Evolutionary conservation across 2,888 invertebrate genomes (phyloP).

Genomic region (Agelastica alni): DNA sequence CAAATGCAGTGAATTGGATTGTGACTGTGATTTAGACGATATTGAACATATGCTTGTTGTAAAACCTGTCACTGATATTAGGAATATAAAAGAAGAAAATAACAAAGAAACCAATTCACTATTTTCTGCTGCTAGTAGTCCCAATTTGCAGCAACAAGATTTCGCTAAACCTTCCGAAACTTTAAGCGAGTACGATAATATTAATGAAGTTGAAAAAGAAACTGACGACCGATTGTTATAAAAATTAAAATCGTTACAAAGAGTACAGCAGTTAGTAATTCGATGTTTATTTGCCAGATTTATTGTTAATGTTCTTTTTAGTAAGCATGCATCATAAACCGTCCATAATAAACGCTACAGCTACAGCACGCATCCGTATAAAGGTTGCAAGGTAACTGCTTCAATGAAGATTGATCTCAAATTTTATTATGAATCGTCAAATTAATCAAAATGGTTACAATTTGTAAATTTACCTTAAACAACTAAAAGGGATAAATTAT

Average conservation of each 20-base stretch:
- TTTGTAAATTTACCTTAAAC: no score
- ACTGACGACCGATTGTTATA: neutral
- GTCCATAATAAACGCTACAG: no score
- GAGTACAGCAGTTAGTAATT: neutral
- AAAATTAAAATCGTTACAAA: no score
- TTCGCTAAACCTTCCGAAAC: constrained; percentile 29
- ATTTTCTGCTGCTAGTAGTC: constrained; percentile 17
- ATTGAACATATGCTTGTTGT: constrained; percentile 49
- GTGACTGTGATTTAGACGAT: constrained; percentile 63
- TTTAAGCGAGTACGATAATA: constrained; percentile 41
- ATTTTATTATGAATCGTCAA: no score
- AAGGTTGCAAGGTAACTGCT: no score
- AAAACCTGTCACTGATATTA: constrained; percentile 38
- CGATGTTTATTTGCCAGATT: no score
- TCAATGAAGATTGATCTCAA: no score
- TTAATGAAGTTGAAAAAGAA: constrained; percentile 26
- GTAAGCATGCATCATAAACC: no score
- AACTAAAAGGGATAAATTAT: no score
- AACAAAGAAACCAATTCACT: constrained; percentile 6
- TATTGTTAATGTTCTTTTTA: no score
- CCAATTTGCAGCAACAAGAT: constrained; percentile 16
- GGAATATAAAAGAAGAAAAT: constrained; percentile 20
- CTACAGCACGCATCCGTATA: no score
- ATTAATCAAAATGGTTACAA: no score
- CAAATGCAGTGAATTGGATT: constrained; percentile 76